Evolutionary conservation across 2,888 invertebrate species (phyloP), one percentile per base, ranked within the genome.

Genomic region (Diaphora mendica): DNA sequence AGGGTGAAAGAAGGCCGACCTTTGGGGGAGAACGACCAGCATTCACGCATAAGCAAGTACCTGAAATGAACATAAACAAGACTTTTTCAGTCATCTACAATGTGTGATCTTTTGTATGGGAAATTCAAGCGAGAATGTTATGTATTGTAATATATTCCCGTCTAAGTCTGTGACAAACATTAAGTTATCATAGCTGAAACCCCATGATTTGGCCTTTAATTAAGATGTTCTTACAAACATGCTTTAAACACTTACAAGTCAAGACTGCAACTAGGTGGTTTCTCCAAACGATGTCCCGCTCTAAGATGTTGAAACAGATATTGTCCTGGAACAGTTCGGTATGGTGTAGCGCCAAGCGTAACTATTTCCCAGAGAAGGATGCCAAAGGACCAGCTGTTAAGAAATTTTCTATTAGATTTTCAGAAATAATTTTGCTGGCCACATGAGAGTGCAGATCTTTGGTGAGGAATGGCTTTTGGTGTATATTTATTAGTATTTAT

Each of bases 301-400:
- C 98, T 97, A 72, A 99, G 96, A 79, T 98, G 97, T 88, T 98
- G 98, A 95, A 99, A 99, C 83, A 99, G 97, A 88, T 99, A 98
- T 91, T 99, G 99, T 42, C 99, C 98, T 8, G 99, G 98, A 33
- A 99, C 98, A 0, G 98, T 98, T 3, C 99, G 99, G 95, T 99
- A 99, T 0, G 99, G 99, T 8, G 99, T 99, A 26, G 99, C 99
- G 33, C 99, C 99, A 72, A 99, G 96, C 0, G 99, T 99, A 98
- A 99, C 99, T 68, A 99, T 99, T 96, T 99, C 99, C 99, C 99
- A 99, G 72, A 99, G 93, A 30, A 99, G 95, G 79, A 99, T 98
- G 64, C 99, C 99, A 93, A 98, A 99, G 0, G 99, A 99, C 99
- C 99, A 99, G 71, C 98, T 97, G 86, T 8, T 35, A 30, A 30